Evolutionary conservation across 2,888 invertebrate genomes (phyloP), one percentile per base, ranked within the genome.

Genomic region (Miltochrista miniata): DNA sequence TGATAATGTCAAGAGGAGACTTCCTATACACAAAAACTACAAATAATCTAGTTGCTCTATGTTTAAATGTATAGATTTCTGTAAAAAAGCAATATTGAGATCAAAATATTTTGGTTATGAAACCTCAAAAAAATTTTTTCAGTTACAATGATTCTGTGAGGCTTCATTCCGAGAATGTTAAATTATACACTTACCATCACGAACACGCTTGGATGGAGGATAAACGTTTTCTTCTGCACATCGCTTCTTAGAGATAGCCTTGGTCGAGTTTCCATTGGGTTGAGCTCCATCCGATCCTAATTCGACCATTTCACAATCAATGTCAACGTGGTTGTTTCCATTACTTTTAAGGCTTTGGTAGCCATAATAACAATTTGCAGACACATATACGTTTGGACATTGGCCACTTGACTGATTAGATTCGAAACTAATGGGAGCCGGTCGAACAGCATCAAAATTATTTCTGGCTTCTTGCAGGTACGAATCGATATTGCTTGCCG

Each of bases 341-440:
- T 68, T 46, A 46, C 56, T 76, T 64, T 85, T 83, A 14, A 81
- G 65, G 56, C 85, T 80, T 50, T 92, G 91, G 73, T 84, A 92
- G 45, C 93, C 93, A 60, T 93, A 92, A 68, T 92, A 93, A 66
- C 90, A 90, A 75, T 92, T 92, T 39, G 87, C 89, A 42, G 92
- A 92, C 69, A 92, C 81, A 70, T 90, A 90, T 61, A 91, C 70
- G 68, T 83, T 90, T 58, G 84, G 89, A 76, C 82, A 87, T 79
- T 85, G 89, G 62, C 82, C 83, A 77, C 79, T 74, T 74, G 76
- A 70, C 69, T 79, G 80, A 70, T 82, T 85, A 69, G 81, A 76
- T 74, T 86, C 82, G 56, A 72, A 58, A 65, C 80, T 86, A 78
- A 89, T 72, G 60, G 89, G 87, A 64, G 85, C 85, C 66, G 90